phyloP scores from a whole-genome alignment of 2,888 invertebrate species.

The Opisthograptis luteolata region DNA sequence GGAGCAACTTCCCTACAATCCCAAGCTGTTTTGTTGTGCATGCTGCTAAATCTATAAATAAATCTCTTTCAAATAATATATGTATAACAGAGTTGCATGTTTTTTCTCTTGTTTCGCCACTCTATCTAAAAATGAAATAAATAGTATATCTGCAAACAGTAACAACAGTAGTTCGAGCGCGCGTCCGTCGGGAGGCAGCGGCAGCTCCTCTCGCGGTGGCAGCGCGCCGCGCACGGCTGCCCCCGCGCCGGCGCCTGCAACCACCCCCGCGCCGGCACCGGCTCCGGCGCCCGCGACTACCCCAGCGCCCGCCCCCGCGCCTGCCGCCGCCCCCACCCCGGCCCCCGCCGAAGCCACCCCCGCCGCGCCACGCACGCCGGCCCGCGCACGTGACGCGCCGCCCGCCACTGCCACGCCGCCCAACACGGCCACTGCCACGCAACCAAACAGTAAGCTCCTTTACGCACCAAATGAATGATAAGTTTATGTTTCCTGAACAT shows the following conservation, averaged over 20 bases:
- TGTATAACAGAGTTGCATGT: not conserved
- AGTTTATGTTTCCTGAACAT: no score
- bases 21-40: no score
- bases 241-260: conserved; percentile 40
- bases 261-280: conserved; percentile 44
- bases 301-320: conserved; percentile 44
- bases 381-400: conserved; percentile 54
- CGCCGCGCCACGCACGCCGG: conserved; percentile 47
- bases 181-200: conserved; percentile 62
- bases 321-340: conserved; percentile 43
- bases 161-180: conserved; percentile 60
- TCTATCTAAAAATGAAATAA: not conserved
- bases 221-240: conserved; percentile 63
- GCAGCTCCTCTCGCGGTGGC: conserved; percentile 76
- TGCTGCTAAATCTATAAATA: no score
- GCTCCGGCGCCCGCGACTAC: conserved; percentile 47
- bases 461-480: no score
- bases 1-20: no score
- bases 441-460: conserved; percentile 48
- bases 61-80: no score
- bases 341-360: conserved; percentile 43
- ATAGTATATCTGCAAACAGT: conserved; percentile 51
- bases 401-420: conserved; percentile 46
- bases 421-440: conserved; percentile 50
- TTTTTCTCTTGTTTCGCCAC: not conserved